Percentiles rank a stretch among this genome's conserved stretches.
Conservation (phyloP, 1,140 invertebrate genomes). For the Drosophila takahashii region DNA sequence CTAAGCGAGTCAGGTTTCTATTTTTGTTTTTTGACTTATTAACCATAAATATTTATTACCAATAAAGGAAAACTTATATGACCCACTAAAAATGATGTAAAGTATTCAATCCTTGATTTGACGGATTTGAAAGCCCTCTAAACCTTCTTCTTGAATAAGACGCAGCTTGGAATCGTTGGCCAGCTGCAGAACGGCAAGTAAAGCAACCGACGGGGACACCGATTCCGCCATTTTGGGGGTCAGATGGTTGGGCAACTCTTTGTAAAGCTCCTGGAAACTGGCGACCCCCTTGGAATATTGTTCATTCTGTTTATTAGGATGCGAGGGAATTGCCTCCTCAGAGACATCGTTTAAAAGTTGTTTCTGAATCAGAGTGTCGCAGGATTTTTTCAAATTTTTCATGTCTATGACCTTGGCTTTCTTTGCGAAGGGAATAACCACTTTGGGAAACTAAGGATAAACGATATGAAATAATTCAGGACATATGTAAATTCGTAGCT, state of each 20-base stretch:
- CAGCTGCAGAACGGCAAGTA: conserved; percentile 90
- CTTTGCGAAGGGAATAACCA: conserved; percentile 88
- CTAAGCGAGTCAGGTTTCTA: no score
- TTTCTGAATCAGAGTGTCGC: conserved; percentile 86
- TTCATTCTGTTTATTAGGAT: conserved; percentile 50
- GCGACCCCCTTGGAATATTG: conserved; percentile 66
- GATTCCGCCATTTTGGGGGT: conserved; percentile 87
- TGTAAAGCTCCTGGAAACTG: conserved; percentile 86
- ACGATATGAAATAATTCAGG: neutral
- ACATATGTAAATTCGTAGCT: neutral
- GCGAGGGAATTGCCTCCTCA: conserved; percentile 55
- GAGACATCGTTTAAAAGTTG: conserved; percentile 47
- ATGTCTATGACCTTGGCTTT: conserved; percentile 92
- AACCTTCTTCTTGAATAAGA: conserved; percentile 66
- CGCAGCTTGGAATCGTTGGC: conserved; percentile 88
- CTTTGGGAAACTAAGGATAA: conserved; percentile 86
- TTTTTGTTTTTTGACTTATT: no score
- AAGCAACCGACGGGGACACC: conserved; percentile 89
- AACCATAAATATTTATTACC: no score
- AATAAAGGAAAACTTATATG: no score
- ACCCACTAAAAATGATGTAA: no score
- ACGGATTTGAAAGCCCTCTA: conserved; percentile 76
- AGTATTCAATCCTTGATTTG: conserved; percentile 56
- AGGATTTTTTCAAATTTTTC: conserved; percentile 88
- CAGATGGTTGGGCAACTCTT: conserved; percentile 86